A percentile compares a stretch with the other conserved stretches of the same genome.
phyloP scores from a whole-genome alignment of 2,797 vertebrate genomes.

The Diglossa cyanea region DNA sequence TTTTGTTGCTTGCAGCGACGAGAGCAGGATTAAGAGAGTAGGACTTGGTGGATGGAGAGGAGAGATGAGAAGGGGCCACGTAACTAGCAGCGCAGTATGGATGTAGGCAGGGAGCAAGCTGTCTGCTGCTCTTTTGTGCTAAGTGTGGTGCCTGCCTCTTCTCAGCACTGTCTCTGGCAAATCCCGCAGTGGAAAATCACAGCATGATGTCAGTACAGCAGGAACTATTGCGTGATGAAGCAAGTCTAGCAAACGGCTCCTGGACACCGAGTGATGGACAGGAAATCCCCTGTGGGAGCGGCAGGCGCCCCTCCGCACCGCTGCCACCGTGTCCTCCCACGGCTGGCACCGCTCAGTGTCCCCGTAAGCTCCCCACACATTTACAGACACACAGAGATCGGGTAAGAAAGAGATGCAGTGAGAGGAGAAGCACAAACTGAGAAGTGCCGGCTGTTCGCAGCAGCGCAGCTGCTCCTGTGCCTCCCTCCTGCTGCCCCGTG shows the following conservation, averaged over 20 bases:
- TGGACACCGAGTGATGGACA: fast-evolving
- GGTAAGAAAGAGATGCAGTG: too few relatives aligned
- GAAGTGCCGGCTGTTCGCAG: fast-evolving
- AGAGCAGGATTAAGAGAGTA: background rate
- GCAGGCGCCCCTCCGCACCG: background rate
- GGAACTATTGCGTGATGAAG: background rate
- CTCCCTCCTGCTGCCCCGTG: background rate
- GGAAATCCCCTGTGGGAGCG: background rate
- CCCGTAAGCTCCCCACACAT: background rate
- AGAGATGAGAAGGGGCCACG: background rate
- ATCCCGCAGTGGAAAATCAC: constrained; percentile 26
- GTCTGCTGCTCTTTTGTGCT: constrained; percentile 54
- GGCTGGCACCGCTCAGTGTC: background rate
- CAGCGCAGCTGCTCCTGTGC: background rate
- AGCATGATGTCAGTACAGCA: background rate
- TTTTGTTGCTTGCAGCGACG: background rate
- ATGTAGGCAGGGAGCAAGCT: constrained; percentile 26
- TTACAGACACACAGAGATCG: background rate
- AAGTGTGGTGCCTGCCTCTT: constrained; percentile 11
- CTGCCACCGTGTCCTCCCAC: fast-evolving
- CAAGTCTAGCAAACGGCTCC: background rate
- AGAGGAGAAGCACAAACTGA: background rate
- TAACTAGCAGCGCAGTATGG: background rate
- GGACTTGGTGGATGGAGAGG: background rate
- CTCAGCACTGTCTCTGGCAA: background rate